Evolutionary conservation across 2,113 vertebrate species (phyloP).

Genomic region (Cyanoliseus patagonus): DNA sequence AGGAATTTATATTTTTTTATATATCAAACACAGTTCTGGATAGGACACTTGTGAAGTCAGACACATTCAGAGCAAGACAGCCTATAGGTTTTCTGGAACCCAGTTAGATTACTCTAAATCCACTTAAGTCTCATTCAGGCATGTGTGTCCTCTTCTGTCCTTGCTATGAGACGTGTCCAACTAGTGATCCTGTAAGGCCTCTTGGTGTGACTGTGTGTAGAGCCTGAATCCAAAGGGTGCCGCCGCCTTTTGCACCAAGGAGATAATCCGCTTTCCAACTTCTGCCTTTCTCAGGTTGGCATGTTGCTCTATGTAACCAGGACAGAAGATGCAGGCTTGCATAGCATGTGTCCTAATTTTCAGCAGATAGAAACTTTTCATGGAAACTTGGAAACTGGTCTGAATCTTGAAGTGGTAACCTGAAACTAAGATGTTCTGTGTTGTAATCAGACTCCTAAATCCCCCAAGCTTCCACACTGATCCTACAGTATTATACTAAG

Average conservation of each 20-base stretch:
- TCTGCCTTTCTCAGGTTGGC: neutral
- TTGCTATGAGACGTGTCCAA: neutral
- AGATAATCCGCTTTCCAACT: neutral
- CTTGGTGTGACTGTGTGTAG: neutral
- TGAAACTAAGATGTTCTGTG: neutral
- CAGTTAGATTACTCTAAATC: neutral
- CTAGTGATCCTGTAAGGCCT: neutral
- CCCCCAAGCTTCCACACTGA: neutral
- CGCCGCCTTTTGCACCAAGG: neutral
- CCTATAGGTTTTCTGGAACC: neutral
- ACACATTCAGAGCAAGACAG: neutral
- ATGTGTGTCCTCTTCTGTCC: neutral
- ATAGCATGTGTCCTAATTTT: neutral
- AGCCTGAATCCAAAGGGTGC: neutral
- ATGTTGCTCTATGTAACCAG: neutral
- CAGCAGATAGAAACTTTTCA: neutral
- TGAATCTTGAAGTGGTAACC: neutral
- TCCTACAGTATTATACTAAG: neutral
- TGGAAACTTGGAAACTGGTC: neutral
- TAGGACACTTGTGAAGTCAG: neutral
- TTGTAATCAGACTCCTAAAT: neutral
- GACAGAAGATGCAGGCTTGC: neutral
- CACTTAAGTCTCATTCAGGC: neutral
- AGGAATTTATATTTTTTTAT: neutral
- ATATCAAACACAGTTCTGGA: neutral